Evolutionary conservation across 2,797 vertebrate genomes (phyloP), one percentile per base, ranked within the genome.

Genomic region (Pangasius mekongensis): DNA sequence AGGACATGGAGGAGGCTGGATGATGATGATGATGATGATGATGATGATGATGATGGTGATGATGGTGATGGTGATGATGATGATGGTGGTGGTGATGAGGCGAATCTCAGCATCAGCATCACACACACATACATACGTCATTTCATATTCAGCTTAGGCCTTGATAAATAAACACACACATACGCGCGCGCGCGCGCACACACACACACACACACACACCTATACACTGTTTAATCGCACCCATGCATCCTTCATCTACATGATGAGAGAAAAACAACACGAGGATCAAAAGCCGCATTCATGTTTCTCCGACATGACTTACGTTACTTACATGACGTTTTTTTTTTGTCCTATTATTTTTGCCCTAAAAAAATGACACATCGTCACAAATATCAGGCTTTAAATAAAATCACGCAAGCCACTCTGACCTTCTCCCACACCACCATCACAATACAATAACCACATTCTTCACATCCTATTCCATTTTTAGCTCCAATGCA

Each of bases 101-200:
- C 2, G 6, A 69, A 52, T 69, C 83, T 33, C 82, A 83, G 60
- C 60, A 83, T 83, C 81, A 83, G 56, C 58, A 83, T 43, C 56
- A 33, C 76, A 39, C 39, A 39, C 3, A 54, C 74, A 77, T 43
- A 76, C 49, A 64, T 20, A 84, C 82, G 64, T 52, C 62, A 67
- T 84, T 8, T 83, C 60, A 66, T 62, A 10, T 76, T 49, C 36
- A 47, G 22, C 39, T 80, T 11, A 52, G 43, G 62, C 43, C 82
- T 20, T 83, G 52, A 84, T n/a, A 49, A n/a, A 66, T 13, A 43
- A 11, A 60, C 5, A 83, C 39, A 83, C 39, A 54, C 69, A 36
- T 36, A 43, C 36, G 43, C 36, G 43, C 69, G 43, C 69, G 54
- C 43, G 30, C 49, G 54, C 76, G 54, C 43, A 66, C 24, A n/a